Base-by-base conservation (phyloP, 2,113 vertebrate species). In the Peromyscus maniculatus region DNA sequence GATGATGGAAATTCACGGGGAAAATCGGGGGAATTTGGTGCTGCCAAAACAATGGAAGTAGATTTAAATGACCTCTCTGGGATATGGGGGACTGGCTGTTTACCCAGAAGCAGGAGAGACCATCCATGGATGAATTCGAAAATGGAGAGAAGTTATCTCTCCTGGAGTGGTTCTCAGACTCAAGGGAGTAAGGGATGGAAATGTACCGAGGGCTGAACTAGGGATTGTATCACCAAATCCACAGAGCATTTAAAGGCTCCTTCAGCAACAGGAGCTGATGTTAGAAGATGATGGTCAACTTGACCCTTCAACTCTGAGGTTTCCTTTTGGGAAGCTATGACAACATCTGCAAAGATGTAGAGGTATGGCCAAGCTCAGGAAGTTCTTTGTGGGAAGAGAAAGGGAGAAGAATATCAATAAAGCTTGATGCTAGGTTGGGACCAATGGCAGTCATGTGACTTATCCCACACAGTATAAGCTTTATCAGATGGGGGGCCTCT, bases 11-110 rank as follows among this genome's bases (percentile, higher is more conserved):
- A 97, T 91, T 94, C 80, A 77, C 39, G 19, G 1, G 0, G 9
- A 83, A 43, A 80, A 22, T 55, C 39, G 4, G 66, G n/a, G 7
- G 46, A 64, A 83, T 24, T 64, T 67, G 52, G 66, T 72, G 28
- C n/a, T 89, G 89, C 39, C 78, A 66, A 95, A 80, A 92, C 39
- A 79, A 97, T 5, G 46, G 28, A 57, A 93, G n/a, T 24, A 90
- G 72, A 62, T 3, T 62, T 31, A 67, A 94, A 72, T 89, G 36
- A 93, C 78, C 59, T 77, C 74, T 86, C 66, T 31, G 62, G 31
- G 26, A 26, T 93, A 39, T 9, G 79, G 75, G 91, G 88, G 90
- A 62, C 4, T 67, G 17, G n/a, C 10, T 64, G 21, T 74, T 82
- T 89, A 74, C 36, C 75, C 22, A 90, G 74, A 86, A 80, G 87